These are phyloP conservation scores for Platycheirus rosarum DNA, from an alignment of 2,888 invertebrate genomes.

Conservation along the genomic window DNA sequence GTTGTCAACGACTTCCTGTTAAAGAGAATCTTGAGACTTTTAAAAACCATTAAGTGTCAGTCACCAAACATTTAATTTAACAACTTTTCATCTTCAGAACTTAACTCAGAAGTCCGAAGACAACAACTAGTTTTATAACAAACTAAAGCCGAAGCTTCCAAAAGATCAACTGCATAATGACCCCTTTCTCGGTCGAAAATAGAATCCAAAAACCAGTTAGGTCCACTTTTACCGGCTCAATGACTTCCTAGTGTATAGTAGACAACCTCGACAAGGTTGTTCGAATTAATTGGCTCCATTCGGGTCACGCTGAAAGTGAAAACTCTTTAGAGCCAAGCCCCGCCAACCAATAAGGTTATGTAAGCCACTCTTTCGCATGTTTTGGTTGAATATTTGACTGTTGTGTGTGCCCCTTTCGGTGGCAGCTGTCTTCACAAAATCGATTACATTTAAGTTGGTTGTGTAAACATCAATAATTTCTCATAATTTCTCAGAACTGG, in stretches of 20 bases:
- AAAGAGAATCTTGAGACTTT: too few relatives aligned
- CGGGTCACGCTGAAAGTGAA: slow-evolving; percentile 69
- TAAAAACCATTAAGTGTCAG: too few relatives aligned
- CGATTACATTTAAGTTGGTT: not conserved
- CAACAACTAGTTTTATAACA: too few relatives aligned
- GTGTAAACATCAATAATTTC: not conserved
- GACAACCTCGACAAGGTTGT: slow-evolving; percentile 61
- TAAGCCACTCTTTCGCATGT: slow-evolving; percentile 36
- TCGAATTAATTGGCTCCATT: slow-evolving; percentile 33
- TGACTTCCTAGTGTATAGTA: slow-evolving; percentile 45
- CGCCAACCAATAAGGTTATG: slow-evolving; percentile 40
- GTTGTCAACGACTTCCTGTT: too few relatives aligned
- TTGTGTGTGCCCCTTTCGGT: slow-evolving; percentile 23
- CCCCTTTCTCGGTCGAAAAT: slow-evolving; percentile 14
- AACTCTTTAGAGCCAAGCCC: slow-evolving; percentile 42
- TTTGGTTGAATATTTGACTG: slow-evolving; percentile 9
- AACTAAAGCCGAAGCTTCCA: not conserved
- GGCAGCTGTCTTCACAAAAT: slow-evolving; percentile 22
- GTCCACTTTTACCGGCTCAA: slow-evolving; percentile 28
- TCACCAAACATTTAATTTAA: too few relatives aligned
- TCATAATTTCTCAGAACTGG: not conserved
- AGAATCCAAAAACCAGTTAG: slow-evolving; percentile 44
- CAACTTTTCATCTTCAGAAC: too few relatives aligned
- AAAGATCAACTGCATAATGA: slow-evolving; percentile 1
- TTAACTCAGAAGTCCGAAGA: too few relatives aligned